Conservation (phyloP, 2,888 invertebrate species). For the Aplocera efformata region DNA sequence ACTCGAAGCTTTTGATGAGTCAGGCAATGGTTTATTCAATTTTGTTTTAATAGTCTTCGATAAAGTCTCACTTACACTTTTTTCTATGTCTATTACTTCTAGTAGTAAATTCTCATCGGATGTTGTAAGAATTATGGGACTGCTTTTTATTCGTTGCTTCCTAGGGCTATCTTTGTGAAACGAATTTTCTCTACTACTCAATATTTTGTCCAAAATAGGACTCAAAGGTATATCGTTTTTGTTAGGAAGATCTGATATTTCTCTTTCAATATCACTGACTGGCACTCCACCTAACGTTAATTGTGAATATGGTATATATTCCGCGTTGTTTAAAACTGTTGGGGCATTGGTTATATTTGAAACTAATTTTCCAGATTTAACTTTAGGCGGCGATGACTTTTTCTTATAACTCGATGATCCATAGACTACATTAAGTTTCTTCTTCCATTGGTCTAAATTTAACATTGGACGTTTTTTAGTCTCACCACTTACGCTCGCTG, state of each 20-base stretch:
- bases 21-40: slow-evolving; percentile 23
- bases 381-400: slow-evolving; percentile 23
- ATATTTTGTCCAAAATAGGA: slow-evolving; percentile 64
- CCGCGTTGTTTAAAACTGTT: slow-evolving; percentile 46
- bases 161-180: slow-evolving; percentile 45
- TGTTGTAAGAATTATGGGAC: slow-evolving; percentile 51
- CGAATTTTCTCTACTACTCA: slow-evolving; percentile 63
- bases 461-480: slow-evolving; percentile 33
- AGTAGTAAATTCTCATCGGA: slow-evolving; percentile 71
- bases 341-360: slow-evolving; percentile 30
- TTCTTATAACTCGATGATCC: slow-evolving; percentile 41
- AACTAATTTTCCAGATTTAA: slow-evolving; percentile 26
- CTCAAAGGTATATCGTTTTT: slow-evolving; percentile 55
- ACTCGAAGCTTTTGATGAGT: slow-evolving; percentile 28
- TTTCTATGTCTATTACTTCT: slow-evolving; percentile 67
- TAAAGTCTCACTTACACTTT: slow-evolving; percentile 54
- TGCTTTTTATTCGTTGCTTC: slow-evolving; percentile 35
- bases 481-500: slow-evolving; percentile 37
- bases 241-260: slow-evolving; percentile 55
- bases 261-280: slow-evolving; percentile 65
- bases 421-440: slow-evolving; percentile 59
- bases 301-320: slow-evolving; percentile 73
- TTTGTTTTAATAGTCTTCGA: slow-evolving; percentile 39
- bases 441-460: slow-evolving; percentile 62
- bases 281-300: slow-evolving; percentile 69